Evolutionary conservation across 2,113 vertebrate genomes (phyloP).

Genomic region (Lasiurus cinereus): DNA sequence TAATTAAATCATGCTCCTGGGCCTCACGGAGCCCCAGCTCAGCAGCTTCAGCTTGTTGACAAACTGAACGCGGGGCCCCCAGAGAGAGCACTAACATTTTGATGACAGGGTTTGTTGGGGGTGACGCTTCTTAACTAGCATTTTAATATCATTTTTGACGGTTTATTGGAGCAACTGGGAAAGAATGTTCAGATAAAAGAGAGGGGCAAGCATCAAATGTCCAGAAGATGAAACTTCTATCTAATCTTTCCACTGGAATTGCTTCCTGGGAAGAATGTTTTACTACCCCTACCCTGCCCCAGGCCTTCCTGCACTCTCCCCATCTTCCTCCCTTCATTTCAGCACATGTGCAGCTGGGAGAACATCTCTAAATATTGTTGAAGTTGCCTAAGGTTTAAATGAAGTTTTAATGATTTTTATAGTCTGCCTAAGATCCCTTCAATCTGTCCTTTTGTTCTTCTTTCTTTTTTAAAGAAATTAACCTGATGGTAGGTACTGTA

Average conservation of each 20-base stretch:
- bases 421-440: slow-evolving; percentile 36
- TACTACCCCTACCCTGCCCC: not conserved
- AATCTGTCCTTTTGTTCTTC: slow-evolving; percentile 54
- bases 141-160: slow-evolving; percentile 70
- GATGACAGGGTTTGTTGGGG: slow-evolving; percentile 76
- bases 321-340: not conserved
- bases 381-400: slow-evolving; percentile 51
- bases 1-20: slow-evolving; percentile 83
- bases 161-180: slow-evolving; percentile 64
- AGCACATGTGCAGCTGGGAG: slow-evolving; percentile 4
- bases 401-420: slow-evolving; percentile 63
- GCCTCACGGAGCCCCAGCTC: slow-evolving; percentile 72
- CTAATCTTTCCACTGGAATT: slow-evolving; percentile 35
- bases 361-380: slow-evolving; percentile 24
- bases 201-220: slow-evolving; percentile 50
- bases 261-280: slow-evolving; percentile 15
- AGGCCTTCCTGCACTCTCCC: not conserved
- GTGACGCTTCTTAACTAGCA: slow-evolving; percentile 76
- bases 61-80: slow-evolving; percentile 74
- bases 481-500: slow-evolving; percentile 20
- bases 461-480: slow-evolving; percentile 72
- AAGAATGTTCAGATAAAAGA: slow-evolving; percentile 67
- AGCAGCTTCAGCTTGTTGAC: slow-evolving; percentile 78
- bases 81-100: slow-evolving; percentile 80
- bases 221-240: slow-evolving; percentile 52